Percentiles rank a stretch among this genome's conserved stretches.
Conservation (phyloP, 2,888 invertebrate species). For the Hirtodrosophila histrioides region DNA sequence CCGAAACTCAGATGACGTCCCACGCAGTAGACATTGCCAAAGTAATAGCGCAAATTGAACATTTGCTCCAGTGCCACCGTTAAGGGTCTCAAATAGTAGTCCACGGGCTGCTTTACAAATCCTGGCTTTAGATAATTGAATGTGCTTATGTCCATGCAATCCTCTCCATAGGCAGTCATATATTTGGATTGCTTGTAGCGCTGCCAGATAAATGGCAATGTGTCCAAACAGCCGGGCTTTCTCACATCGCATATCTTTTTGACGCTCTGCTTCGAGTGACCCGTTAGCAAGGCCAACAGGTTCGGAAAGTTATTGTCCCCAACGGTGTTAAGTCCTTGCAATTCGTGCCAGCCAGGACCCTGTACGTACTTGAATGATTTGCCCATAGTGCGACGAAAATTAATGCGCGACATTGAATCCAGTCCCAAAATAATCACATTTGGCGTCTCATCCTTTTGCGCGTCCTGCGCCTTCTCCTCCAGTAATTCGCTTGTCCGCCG, state of each 20-base stretch:
- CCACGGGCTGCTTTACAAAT: conserved; percentile 89
- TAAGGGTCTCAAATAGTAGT: conserved; percentile 91
- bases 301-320: conserved; percentile 96
- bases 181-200: conserved; percentile 88
- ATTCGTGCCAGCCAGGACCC: conserved; percentile 87
- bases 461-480: neutral
- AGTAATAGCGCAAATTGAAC: conserved; percentile 76
- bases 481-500: too few species aligned
- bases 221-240: conserved; percentile 86
- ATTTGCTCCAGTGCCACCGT: conserved; percentile 87
- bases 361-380: conserved; percentile 87
- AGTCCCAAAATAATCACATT: conserved; percentile 89
- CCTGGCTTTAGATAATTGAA: conserved; percentile 87
- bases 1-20: conserved; percentile 87
- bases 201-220: conserved; percentile 90
- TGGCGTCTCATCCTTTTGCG: conserved; percentile 12
- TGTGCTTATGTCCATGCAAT: conserved; percentile 88
- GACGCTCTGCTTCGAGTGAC: conserved; percentile 85
- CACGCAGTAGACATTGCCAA: conserved; percentile 86
- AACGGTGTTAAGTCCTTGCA: conserved; percentile 89
- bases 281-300: conserved; percentile 91
- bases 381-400: conserved; percentile 90
- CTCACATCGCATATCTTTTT: conserved; percentile 85
- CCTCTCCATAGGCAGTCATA: conserved; percentile 91
- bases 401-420: conserved; percentile 92